Evolutionary conservation across 2,888 invertebrate species (phyloP).

Genomic region (Hemithea aestivaria): DNA sequence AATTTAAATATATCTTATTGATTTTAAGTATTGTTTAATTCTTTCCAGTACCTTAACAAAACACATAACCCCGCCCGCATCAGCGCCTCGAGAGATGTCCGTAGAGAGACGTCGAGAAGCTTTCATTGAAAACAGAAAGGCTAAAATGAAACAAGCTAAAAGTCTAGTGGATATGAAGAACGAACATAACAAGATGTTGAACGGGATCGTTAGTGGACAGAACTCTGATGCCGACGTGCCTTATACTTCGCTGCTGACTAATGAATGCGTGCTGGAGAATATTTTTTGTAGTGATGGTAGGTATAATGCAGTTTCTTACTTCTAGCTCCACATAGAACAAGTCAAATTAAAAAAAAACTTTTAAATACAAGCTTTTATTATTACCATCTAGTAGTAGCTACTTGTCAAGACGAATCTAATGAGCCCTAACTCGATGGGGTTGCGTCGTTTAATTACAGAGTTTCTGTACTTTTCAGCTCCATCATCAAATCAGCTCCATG

Average conservation of each 20-base stretch:
- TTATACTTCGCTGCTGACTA: slow-evolving; percentile 63
- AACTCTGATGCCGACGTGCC: slow-evolving; percentile 69
- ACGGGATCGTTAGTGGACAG: slow-evolving; percentile 49
- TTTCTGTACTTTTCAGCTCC: too few relatives aligned
- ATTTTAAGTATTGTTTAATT: too few relatives aligned
- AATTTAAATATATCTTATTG: too few relatives aligned
- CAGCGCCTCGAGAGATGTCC: slow-evolving; percentile 50
- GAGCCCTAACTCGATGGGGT: too few relatives aligned
- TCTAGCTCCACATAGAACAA: too few relatives aligned
- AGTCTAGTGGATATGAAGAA: slow-evolving; percentile 60
- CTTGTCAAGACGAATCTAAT: too few relatives aligned
- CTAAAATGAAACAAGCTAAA: slow-evolving; percentile 61
- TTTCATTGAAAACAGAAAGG: slow-evolving; percentile 62
- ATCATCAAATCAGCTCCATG: too few relatives aligned
- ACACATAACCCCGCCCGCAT: slow-evolving; percentile 82
- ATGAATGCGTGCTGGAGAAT: slow-evolving; percentile 60
- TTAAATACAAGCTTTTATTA: too few relatives aligned
- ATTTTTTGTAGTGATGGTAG: slow-evolving; percentile 63
- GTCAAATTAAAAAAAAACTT: too few relatives aligned
- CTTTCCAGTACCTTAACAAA: slow-evolving; percentile 85
- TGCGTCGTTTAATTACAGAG: too few relatives aligned
- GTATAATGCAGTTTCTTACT: too few relatives aligned
- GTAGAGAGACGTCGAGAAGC: slow-evolving; percentile 59
- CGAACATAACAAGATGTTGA: slow-evolving; percentile 51
- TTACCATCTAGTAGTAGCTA: too few relatives aligned